These are phyloP conservation scores for Dryobota labecula DNA, from an alignment of 2,888 invertebrate species.

Conservation along the genomic window DNA sequence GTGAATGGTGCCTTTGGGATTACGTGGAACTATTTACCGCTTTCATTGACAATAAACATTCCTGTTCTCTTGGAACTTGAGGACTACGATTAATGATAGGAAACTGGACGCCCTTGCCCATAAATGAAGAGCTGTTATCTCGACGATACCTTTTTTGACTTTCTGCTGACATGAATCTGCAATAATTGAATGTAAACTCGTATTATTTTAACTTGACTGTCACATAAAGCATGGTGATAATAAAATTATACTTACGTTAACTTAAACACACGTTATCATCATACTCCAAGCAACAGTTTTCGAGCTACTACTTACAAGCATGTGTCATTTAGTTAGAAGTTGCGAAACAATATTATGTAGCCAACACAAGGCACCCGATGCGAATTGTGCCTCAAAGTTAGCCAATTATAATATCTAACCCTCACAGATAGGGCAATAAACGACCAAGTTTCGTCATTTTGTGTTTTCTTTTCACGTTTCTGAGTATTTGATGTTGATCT, in stretches of 20 bases:
- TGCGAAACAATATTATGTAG: conserved; percentile 38
- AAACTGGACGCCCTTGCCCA: neutral
- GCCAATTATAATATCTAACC: conserved; percentile 46
- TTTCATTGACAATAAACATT: conserved; percentile 40
- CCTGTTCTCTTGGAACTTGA: conserved; percentile 6
- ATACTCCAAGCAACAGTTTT: conserved; percentile 4
- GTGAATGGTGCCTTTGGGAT: conserved; percentile 24
- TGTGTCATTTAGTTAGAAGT: conserved; percentile 39
- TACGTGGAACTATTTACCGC: conserved; percentile 34
- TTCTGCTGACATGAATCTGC: neutral
- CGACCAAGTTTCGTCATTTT: conserved; percentile 47
- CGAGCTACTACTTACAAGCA: conserved; percentile 9
- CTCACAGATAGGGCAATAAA: conserved; percentile 27
- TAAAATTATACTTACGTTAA: conserved; percentile 7
- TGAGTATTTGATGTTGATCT: conserved; percentile 24
- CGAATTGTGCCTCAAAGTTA: conserved; percentile 49
- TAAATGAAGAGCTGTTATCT: neutral
- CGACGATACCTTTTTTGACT: neutral
- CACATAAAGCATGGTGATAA: neutral
- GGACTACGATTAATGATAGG: conserved; percentile 1
- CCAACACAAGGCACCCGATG: conserved; percentile 12
- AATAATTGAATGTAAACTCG: neutral
- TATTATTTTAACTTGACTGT: conserved; percentile 5
- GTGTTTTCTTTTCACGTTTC: conserved; percentile 25
- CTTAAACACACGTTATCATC: conserved; percentile 24